Evolutionary conservation across 2,888 invertebrate species (phyloP), one percentile per base, ranked within the genome.

Genomic region (Macropis europaea): DNA sequence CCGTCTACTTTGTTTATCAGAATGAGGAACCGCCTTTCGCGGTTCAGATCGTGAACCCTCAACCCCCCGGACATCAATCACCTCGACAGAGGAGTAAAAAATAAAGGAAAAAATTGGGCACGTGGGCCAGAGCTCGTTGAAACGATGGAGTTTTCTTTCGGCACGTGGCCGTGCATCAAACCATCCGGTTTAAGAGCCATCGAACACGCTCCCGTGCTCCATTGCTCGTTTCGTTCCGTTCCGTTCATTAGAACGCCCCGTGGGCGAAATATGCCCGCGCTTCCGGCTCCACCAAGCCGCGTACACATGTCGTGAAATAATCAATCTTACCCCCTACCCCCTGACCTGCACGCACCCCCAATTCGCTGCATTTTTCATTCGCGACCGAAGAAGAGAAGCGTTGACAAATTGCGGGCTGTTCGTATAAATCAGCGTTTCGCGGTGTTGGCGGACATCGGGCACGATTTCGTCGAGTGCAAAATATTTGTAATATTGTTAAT

Each of bases 131-230:
- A 68, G 73, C 52, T 69, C 75, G 68, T 42, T 66, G 67, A 66
- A 73, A 43, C 59, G 74, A 28, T 32, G 56, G 72, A 62, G 72
- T 78, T 85, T 82, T 79, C 76, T 67, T 57, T 68, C 75, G 83
- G 67, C 86, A 86, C 86, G 86, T 86, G 86, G 72, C 85, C 77
- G 36, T n/a, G n/a, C 72, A 62, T 76, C 78, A 84, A 83, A 85
- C 86, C 82, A 76, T 80, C 63, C 81, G 76, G 66, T 86, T 85
- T 83, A 81, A 87, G 84, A 77, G 82, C 83, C 86, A 84, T 86
- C 83, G 75, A 81, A 74, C 76, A 76, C 79, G 77, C 71, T 70
- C 77, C 72, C 81, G 73, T 75, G 81, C 77, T 75, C 79, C 62
- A 67, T 70, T 70, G 73, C 74, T 77, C 76, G 59, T 82, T 76